Evolutionary conservation across 1,140 invertebrate species (phyloP).

Genomic region (Lysiphlebus fabarum): DNA sequence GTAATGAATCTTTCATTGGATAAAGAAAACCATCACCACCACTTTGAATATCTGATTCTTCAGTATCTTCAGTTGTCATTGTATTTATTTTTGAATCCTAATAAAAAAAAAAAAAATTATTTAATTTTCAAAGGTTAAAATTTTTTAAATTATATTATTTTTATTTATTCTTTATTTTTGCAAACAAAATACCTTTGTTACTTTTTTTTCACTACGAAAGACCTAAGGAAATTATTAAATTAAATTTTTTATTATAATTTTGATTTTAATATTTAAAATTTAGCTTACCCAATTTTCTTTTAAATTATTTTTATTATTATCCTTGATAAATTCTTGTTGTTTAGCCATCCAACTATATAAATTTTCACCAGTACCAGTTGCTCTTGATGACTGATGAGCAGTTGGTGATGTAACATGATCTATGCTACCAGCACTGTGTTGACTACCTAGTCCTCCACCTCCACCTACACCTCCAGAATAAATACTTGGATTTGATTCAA

Average conservation of each 20-base stretch:
- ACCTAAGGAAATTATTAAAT: constrained; percentile 35
- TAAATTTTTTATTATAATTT: too few species aligned
- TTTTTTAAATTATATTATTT: background rate
- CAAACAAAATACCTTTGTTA: constrained; percentile 41
- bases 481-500: constrained; percentile 63
- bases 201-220: constrained; percentile 51
- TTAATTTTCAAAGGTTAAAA: too few species aligned
- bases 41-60: constrained; percentile 54
- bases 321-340: constrained; percentile 71
- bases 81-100: constrained; percentile 63
- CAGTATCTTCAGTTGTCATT: constrained; percentile 58
- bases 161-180: background rate
- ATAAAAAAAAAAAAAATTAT: constrained; percentile 27
- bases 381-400: constrained; percentile 43
- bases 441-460: constrained; percentile 53
- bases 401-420: constrained; percentile 49
- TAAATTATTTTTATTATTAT: constrained; percentile 50
- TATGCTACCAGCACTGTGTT: constrained; percentile 51
- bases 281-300: constrained; percentile 52
- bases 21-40: constrained; percentile 62
- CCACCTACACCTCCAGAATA: constrained; percentile 55
- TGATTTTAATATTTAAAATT: too few species aligned
- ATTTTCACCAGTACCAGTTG: constrained; percentile 67
- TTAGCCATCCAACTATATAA: constrained; percentile 94
- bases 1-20: constrained; percentile 77